Conservation (phyloP, 2,113 vertebrate genomes). For the Leucosticte australis region DNA sequence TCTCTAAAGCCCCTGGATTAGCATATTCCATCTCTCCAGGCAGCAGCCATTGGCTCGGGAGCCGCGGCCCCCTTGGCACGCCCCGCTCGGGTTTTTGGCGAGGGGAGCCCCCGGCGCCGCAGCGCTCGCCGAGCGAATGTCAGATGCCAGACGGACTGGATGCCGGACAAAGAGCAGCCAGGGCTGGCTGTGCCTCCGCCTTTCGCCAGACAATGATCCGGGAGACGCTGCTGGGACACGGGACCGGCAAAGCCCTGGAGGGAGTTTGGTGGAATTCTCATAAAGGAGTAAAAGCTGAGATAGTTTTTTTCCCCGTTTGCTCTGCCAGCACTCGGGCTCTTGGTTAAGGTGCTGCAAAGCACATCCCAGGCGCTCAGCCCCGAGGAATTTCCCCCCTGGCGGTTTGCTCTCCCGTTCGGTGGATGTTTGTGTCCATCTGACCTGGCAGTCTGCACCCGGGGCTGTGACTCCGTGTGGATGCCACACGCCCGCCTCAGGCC, state of each 20-base stretch:
- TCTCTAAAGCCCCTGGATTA: not conserved
- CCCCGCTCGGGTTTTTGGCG: not conserved
- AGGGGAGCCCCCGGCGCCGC: not conserved
- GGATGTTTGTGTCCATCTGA: not conserved
- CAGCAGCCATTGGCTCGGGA: not conserved
- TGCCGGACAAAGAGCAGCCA: slow-evolving; percentile 11
- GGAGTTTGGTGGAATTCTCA: not conserved
- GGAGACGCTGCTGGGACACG: not conserved
- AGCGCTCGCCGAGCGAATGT: slow-evolving; percentile 33
- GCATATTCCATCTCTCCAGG: not conserved
- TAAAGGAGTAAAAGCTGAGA: not conserved
- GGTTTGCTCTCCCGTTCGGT: not conserved
- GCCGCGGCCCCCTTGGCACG: not conserved
- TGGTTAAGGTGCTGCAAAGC: not conserved
- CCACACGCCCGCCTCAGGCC: accelerated
- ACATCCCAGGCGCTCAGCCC: accelerated
- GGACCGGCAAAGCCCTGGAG: not conserved
- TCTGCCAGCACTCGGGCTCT: accelerated
- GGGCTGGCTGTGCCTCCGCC: not conserved
- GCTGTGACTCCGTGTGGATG: accelerated
- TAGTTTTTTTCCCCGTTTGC: not conserved
- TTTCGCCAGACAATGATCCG: not conserved
- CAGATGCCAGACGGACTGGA: slow-evolving; percentile 57
- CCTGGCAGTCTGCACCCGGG: accelerated
- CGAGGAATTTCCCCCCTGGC: accelerated